These are phyloP conservation scores for Nephila pilipes DNA, from an alignment of 1,140 invertebrate genomes.

Conservation along the genomic window DNA sequence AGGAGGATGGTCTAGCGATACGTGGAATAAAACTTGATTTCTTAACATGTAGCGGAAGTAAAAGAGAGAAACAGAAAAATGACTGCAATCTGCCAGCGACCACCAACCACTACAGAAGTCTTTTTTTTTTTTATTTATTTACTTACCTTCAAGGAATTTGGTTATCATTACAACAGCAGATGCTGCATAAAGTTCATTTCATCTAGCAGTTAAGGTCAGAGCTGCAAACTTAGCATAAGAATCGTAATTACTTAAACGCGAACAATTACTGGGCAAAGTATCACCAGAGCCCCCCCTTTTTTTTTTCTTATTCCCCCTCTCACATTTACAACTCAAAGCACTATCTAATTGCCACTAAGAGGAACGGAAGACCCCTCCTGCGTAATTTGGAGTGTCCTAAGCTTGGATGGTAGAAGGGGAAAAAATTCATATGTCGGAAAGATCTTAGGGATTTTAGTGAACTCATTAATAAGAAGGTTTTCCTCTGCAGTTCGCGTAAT, in stretches of 20 bases:
- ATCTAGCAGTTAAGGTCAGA: slow-evolving; percentile 9
- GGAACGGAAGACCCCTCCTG: not conserved
- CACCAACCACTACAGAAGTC: not conserved
- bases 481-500: slow-evolving; percentile 41
- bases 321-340: slow-evolving; percentile 41
- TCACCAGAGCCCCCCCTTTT: not conserved
- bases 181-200: slow-evolving; percentile 10
- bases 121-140: not conserved
- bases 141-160: slow-evolving; percentile 3
- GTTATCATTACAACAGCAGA: not conserved
- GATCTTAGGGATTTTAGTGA: slow-evolving; percentile 57
- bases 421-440: slow-evolving; percentile 32
- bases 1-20: slow-evolving; percentile 5
- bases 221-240: slow-evolving; percentile 27
- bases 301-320: not conserved
- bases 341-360: slow-evolving; percentile 60
- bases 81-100: not conserved
- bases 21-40: slow-evolving; percentile 41
- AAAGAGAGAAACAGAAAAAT: not conserved
- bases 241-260: slow-evolving; percentile 68
- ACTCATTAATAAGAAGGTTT: slow-evolving; percentile 66
- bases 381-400: slow-evolving; percentile 28
- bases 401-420: not conserved
- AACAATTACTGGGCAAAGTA: slow-evolving; percentile 39
- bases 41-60: slow-evolving; percentile 13